These are phyloP conservation scores for Glyphotaelius pellucidus DNA, from an alignment of 2,888 invertebrate genomes.

Conservation along the genomic window DNA sequence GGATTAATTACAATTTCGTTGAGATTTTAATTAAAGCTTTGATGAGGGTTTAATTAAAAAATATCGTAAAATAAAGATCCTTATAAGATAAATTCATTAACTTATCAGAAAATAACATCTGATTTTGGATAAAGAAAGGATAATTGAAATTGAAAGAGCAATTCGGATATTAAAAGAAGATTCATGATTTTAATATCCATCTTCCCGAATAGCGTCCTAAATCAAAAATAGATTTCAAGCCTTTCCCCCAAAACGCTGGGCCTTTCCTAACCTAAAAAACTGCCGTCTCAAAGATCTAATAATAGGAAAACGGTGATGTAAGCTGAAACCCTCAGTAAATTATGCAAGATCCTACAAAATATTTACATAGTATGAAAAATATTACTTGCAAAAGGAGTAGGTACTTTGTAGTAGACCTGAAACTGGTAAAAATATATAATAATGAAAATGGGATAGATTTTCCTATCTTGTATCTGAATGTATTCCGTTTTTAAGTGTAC, in stretches of 20 bases:
- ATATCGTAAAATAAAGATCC: no score
- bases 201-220: not conserved
- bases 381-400: not conserved
- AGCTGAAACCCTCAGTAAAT: not conserved
- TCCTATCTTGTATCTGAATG: not conserved
- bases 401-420: not conserved
- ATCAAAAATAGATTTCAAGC: not conserved
- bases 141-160: not conserved
- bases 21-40: not conserved
- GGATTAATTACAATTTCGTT: not conserved
- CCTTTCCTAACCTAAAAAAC: not conserved
- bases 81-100: no score
- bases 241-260: not conserved
- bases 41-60: not conserved
- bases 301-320: not conserved
- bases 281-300: not conserved
- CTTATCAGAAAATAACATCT: not conserved
- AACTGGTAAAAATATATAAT: not conserved
- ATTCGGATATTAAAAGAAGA: not conserved
- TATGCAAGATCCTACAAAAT: not conserved
- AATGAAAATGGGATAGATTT: not conserved
- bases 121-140: not conserved
- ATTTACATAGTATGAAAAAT: not conserved
- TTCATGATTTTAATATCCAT: slow-evolving; percentile 13
- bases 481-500: not conserved